phyloP scores from a whole-genome alignment of 2,888 invertebrate species.

The Drosophila diplacantha region DNA sequence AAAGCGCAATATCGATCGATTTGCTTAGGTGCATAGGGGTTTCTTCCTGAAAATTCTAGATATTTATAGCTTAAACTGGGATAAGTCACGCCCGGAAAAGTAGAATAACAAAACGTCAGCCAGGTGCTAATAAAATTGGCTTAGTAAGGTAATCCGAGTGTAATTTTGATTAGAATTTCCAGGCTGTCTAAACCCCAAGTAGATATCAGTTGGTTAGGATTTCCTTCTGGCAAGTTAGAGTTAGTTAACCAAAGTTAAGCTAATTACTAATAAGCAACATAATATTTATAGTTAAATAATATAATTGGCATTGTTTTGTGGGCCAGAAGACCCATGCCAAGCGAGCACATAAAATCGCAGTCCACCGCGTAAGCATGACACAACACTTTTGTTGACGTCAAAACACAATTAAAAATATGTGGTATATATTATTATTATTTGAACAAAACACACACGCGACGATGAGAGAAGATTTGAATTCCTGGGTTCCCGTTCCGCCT shows the following conservation, averaged over 20 bases:
- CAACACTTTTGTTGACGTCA: constrained; percentile 16
- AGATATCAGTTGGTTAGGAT: too few species aligned
- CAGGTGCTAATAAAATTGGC: not conserved
- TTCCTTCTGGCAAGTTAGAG: not conserved
- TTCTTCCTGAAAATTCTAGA: not conserved
- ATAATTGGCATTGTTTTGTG: not conserved
- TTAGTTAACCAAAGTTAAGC: not conserved
- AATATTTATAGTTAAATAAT: not conserved
- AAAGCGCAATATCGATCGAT: too few species aligned
- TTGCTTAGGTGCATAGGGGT: not conserved
- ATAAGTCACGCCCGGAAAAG: fast-evolving
- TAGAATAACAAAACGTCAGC: not conserved
- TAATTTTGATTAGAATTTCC: not conserved
- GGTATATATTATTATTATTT: constrained; percentile 1
- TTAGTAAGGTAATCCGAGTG: not conserved
- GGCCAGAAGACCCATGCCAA: not conserved
- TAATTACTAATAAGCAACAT: not conserved
- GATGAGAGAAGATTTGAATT: not conserved
- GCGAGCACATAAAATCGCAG: not conserved
- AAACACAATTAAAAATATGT: constrained; percentile 14
- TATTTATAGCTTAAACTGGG: not conserved
- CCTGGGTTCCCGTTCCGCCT: not conserved
- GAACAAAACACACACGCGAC: constrained; percentile 5
- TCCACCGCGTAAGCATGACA: constrained; percentile 18
- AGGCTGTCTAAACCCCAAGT: too few species aligned